phyloP scores from a whole-genome alignment of 23 tunicate genomes.

The Pegea sp. region DNA sequence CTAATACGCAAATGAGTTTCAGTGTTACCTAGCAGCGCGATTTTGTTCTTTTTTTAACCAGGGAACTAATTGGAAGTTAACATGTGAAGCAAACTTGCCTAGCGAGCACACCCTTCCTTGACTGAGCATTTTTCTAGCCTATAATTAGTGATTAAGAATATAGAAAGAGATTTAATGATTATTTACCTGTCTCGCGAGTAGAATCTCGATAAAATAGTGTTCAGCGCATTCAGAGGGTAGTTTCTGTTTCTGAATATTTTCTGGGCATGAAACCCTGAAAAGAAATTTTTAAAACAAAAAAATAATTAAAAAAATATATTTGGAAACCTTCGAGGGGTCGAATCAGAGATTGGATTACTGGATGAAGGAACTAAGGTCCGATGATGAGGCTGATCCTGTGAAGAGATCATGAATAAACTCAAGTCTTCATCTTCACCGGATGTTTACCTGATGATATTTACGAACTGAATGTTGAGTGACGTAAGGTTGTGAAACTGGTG shows the following conservation, averaged over 20 bases:
- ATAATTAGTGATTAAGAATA: too few relatives aligned
- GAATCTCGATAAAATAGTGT: slow-evolving; percentile 82
- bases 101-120: slow-evolving; percentile 37
- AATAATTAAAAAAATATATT: not conserved
- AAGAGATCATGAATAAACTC: too few relatives aligned
- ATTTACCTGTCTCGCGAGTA: slow-evolving; percentile 71
- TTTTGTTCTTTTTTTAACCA: slow-evolving; percentile 64
- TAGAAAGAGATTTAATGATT: not conserved
- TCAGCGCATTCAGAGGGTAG: slow-evolving; percentile 58
- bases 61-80: slow-evolving; percentile 77
- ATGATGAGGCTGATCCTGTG: slow-evolving; percentile 30
- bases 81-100: slow-evolving; percentile 79
- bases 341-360: slow-evolving; percentile 40
- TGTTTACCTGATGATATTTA: slow-evolving; percentile 46
- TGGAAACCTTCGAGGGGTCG: not conserved
- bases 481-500: slow-evolving; percentile 6
- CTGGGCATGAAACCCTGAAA: not conserved
- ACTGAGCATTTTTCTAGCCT: slow-evolving; percentile 79
- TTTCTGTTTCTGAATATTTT: not conserved
- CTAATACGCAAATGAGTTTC: not conserved
- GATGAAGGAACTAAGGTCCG: slow-evolving; percentile 43
- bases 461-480: slow-evolving; percentile 16
- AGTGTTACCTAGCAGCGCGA: slow-evolving; percentile 61
- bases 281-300: too few relatives aligned
- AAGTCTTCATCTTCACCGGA: too few relatives aligned